Percentiles rank a stretch among this genome's conserved stretches.
Conservation (phyloP, 2,888 invertebrate species). For the Volucella zonaria region DNA sequence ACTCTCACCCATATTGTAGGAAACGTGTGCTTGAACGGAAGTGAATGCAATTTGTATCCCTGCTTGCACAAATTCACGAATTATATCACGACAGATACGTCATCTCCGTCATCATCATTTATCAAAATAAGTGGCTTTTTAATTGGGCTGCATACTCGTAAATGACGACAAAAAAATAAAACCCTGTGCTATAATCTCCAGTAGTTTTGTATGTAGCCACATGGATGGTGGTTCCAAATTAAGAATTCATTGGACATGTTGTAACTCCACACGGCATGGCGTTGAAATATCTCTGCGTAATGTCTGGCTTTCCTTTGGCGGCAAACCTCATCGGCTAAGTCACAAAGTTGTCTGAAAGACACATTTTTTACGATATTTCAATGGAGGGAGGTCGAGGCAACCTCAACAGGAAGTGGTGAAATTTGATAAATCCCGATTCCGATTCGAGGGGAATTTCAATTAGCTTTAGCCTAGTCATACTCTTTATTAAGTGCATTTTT, state of each 20-base stretch:
- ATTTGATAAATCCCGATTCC: conserved; percentile 58
- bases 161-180: conserved; percentile 7
- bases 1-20: neutral
- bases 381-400: neutral
- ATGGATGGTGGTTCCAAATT: conserved; percentile 9
- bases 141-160: conserved; percentile 53
- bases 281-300: conserved; percentile 48
- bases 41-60: conserved; percentile 33
- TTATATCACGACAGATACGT: conserved; percentile 22
- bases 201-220: no score
- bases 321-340: conserved; percentile 55
- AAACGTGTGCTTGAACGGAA: conserved; percentile 34
- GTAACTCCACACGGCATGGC: conserved; percentile 27
- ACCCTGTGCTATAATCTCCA: neutral
- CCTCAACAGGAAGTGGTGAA: conserved; percentile 60
- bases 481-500: conserved; percentile 55
- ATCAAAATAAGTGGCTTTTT: conserved; percentile 43
- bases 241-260: conserved; percentile 40
- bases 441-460: conserved; percentile 64
- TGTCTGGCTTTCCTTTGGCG: conserved; percentile 48
- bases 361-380: conserved; percentile 12
- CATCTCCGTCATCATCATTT: conserved; percentile 21
- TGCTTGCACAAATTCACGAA: conserved; percentile 8
- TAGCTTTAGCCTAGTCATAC: conserved; percentile 17
- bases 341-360: conserved; percentile 34